Evolutionary conservation across 2,888 invertebrate species (phyloP).

Genomic region (Zhengitettix transpicula): DNA sequence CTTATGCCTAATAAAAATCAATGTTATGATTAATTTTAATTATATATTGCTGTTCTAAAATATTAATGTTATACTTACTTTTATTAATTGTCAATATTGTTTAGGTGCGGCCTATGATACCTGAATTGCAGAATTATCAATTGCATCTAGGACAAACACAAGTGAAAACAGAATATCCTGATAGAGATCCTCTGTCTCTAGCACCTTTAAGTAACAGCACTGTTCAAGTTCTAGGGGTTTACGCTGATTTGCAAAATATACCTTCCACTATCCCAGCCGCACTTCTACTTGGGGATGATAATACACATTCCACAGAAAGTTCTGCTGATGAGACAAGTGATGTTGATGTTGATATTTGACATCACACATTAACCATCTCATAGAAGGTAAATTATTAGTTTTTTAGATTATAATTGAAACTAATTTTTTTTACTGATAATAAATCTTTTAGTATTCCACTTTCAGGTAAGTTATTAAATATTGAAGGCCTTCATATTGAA

Average conservation of each 20-base stretch:
- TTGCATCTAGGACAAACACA: conserved; percentile 22
- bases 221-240: conserved; percentile 27
- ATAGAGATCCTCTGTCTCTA: background rate
- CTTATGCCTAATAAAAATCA: too few species aligned
- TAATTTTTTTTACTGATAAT: too few species aligned
- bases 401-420: too few species aligned
- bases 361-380: background rate
- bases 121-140: conserved; percentile 45
- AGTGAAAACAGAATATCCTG: too few species aligned
- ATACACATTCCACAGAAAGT: conserved; percentile 26
- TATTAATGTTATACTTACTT: conserved; percentile 2
- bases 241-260: conserved; percentile 26
- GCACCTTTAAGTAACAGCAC: conserved; percentile 13
- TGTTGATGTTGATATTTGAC: conserved; percentile 25
- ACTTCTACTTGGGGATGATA: conserved; percentile 27
- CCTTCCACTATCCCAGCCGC: conserved; percentile 27
- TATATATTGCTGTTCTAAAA: background rate
- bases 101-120: conserved; percentile 50
- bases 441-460: too few species aligned
- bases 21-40: background rate
- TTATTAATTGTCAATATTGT: background rate
- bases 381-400: too few species aligned
- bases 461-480: too few species aligned
- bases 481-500: too few species aligned
- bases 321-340: conserved; percentile 27